Evolutionary conservation across 2,888 invertebrate genomes (phyloP).

Genomic region (Acanthopleura granulata): DNA sequence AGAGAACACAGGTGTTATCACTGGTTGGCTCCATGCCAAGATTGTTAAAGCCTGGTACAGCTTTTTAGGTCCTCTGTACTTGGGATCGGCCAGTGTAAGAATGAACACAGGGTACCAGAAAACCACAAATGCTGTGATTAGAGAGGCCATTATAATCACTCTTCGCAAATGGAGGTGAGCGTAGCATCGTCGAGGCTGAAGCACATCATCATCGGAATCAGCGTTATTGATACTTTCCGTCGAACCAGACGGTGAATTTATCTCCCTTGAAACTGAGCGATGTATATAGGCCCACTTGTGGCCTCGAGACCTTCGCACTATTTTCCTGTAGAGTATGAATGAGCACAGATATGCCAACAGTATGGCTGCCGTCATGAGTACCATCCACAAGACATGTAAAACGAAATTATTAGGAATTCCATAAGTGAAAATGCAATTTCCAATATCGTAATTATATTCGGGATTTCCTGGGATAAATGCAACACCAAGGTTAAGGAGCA

Average conservation of each 20-base stretch:
- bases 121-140: conserved; percentile 76
- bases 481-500: conserved; percentile 87
- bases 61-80: conserved; percentile 50
- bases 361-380: conserved; percentile 88
- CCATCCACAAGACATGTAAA: conserved; percentile 90
- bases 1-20: conserved; percentile 64
- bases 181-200: conserved; percentile 21
- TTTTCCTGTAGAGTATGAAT: conserved; percentile 78
- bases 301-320: conserved; percentile 48
- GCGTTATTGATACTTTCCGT: background rate
- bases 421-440: conserved; percentile 87
- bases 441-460: conserved; percentile 76
- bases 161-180: conserved; percentile 47
- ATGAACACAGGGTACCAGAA: conserved; percentile 94
- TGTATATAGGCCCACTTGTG: conserved; percentile 53
- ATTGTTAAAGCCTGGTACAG: conserved; percentile 67
- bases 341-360: conserved; percentile 86
- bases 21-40: conserved; percentile 65
- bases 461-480: conserved; percentile 67
- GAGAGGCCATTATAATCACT: conserved; percentile 47
- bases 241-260: background rate
- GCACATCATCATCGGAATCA: conserved; percentile 3
- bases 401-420: conserved; percentile 91
- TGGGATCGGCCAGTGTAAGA: conserved; percentile 77
- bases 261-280: conserved; percentile 40